Evolutionary conservation across 2,113 vertebrate genomes (phyloP), one percentile per base, ranked within the genome.

Genomic region (Arenaria interpres): DNA sequence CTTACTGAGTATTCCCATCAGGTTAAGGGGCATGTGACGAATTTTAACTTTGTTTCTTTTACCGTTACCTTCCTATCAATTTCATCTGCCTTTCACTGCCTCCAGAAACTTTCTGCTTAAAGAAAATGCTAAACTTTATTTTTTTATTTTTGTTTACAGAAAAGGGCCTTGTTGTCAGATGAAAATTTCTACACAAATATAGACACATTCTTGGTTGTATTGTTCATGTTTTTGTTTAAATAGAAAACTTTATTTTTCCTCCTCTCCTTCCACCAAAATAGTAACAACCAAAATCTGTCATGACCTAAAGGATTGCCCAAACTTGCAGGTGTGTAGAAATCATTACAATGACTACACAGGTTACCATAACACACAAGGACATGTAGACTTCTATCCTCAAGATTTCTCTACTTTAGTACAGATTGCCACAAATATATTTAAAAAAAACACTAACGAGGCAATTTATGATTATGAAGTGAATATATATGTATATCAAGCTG

Each of bases 261-360:
- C 8, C 5, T 67, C 9, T 27, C 14, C 9, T 54, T 80, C 7
- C 30, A 7, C 16, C 19, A 50, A 32, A 87, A 76, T 6, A 57
- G 4, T 46, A 41, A 63, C 5, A 62, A 39, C 10, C 4, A 62
- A 35, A 17, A 45, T 46, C 33, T 69, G 7, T 54, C 8, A 1
- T 64, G 27, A 33, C 20, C 11, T 45, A 24, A 64, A 43, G 15
- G 37, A 64, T 68, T 60, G 28, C n/a, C 3, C 27, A 60, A 60
- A 0, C 5, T 32, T 20, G 9, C 4, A 71, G 12, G 8, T 30
- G 16, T 67, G 33, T 12, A 50, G 35, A 51, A 78, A 80, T 37
- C 2, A 0, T 12, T 9, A 53, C 10, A 21, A 2, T 10, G 32
- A 43, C 9, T 50, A 28, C 54, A 28, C 5, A 50, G 27, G 27